Conservation (phyloP, 2,797 vertebrate genomes). For the Glossophaga mutica region DNA sequence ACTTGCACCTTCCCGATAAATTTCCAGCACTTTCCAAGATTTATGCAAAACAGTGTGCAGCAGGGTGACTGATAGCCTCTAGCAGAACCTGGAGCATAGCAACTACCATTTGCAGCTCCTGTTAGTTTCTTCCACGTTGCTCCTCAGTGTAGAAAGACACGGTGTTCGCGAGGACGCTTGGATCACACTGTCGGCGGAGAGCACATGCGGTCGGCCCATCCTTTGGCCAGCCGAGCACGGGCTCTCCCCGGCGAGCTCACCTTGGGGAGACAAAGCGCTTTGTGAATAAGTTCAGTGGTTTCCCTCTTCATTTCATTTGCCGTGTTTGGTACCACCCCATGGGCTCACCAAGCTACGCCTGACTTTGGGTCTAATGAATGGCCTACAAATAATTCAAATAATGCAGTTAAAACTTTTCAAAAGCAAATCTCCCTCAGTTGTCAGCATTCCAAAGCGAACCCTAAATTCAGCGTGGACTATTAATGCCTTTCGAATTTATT, state of each 20-base stretch:
- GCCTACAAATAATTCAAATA: conserved; percentile 26
- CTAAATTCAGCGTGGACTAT: conserved; percentile 6
- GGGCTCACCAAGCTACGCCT: neutral
- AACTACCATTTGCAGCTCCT: neutral
- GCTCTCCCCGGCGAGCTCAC: neutral
- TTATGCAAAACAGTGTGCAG: neutral
- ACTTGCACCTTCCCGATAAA: neutral
- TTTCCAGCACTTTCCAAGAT: neutral
- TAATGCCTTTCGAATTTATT: conserved; percentile 49
- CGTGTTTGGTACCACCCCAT: neutral
- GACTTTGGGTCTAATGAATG: neutral
- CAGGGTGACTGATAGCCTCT: neutral
- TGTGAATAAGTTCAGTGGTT: neutral
- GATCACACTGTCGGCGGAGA: rapidly evolving
- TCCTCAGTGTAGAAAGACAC: rapidly evolving
- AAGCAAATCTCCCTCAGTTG: neutral
- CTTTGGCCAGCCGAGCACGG: neutral
- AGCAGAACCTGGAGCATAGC: neutral
- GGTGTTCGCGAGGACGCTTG: rapidly evolving
- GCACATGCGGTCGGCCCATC: rapidly evolving
- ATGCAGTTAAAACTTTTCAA: conserved; percentile 34
- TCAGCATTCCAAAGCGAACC: neutral
- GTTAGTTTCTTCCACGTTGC: neutral
- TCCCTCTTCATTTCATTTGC: neutral
- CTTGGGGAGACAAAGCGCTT: neutral